These are phyloP conservation scores for Scomber colias DNA, from an alignment of 2,113 vertebrate species.

Conservation along the genomic window DNA sequence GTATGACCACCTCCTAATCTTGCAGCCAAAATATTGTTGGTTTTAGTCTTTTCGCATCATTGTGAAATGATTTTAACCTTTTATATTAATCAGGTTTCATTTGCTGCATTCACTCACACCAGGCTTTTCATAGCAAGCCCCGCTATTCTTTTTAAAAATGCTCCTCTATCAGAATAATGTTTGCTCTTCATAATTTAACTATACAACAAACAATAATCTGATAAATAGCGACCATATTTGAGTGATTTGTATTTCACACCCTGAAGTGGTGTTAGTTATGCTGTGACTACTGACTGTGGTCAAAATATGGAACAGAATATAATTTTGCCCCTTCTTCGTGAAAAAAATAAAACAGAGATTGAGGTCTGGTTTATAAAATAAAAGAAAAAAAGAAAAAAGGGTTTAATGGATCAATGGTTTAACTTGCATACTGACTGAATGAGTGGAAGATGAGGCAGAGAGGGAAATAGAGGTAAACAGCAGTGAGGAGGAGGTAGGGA, in stretches of 20 bases:
- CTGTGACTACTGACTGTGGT: neutral
- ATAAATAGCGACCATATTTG: neutral
- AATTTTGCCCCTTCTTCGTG: neutral
- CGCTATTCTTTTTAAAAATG: neutral
- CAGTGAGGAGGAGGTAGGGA: conserved; percentile 30
- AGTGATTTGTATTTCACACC: neutral
- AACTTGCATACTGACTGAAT: neutral
- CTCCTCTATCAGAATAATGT: neutral
- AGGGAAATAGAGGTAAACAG: conserved; percentile 28
- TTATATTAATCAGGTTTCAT: no score
- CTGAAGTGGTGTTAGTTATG: neutral
- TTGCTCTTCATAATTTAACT: no score
- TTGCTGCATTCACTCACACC: neutral
- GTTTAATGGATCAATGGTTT: neutral
- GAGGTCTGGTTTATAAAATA: neutral
- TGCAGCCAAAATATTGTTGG: no score
- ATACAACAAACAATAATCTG: neutral
- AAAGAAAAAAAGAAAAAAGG: neutral
- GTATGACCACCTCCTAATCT: no score
- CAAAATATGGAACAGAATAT: neutral
- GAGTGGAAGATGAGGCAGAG: conserved; percentile 2
- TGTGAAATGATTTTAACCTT: no score
- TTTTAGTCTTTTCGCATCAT: no score
- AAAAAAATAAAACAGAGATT: neutral
- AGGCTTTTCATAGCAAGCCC: neutral